Base-by-base conservation (phyloP, 2,113 vertebrate genomes). In the Prochilodus magdalenae region DNA sequence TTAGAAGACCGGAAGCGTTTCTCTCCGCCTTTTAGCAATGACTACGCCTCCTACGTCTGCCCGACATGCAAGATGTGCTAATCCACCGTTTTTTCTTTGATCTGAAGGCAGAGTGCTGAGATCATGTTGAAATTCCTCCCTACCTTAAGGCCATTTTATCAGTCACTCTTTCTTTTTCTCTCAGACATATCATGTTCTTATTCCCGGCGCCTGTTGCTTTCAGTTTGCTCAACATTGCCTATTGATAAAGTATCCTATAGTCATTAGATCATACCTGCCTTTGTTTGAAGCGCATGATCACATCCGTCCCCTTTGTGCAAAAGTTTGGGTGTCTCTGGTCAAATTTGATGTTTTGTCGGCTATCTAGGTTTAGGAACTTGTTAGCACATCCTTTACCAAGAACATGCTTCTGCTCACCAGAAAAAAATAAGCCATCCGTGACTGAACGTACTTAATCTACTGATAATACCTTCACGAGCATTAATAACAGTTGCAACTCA, bases 101-200 rank as follows among this genome's bases (percentile, higher is more conserved):
- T 47, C 67, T 49, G 8, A 71, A 6, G 20, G 36, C 60, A 11
- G 51, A 74, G 40, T 81, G 29, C 47, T 6, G 40, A 27, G 40
- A 44, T 81, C 2, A 75, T 40, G 30, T 59, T 30, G 18, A 47
- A 59, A 69, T 82, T 76, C 63, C 36, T 69, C 36, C 27, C 15
- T 24, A 33, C 73, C 73, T 59, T 33, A 14, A 69, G 36, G 73
- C 63, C 27, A 33, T n/a, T 60, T 44, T 69, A 49, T 36, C 14
- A 33, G 51, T 55, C 71, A 66, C 33, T 74, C 29, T 74, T 76
- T 60, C 13, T 29, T 75, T 69, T 76, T 70, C 62, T 82, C 73
- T 82, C 73, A 76, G 63, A 27, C 26, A 18, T 70, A 82, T 82
- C 80, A 82, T 15, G 2, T 75, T 82, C 49, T 59, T 49, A 47